Conservation (phyloP, 2,888 invertebrate genomes). For the Hydraecia micacea region DNA sequence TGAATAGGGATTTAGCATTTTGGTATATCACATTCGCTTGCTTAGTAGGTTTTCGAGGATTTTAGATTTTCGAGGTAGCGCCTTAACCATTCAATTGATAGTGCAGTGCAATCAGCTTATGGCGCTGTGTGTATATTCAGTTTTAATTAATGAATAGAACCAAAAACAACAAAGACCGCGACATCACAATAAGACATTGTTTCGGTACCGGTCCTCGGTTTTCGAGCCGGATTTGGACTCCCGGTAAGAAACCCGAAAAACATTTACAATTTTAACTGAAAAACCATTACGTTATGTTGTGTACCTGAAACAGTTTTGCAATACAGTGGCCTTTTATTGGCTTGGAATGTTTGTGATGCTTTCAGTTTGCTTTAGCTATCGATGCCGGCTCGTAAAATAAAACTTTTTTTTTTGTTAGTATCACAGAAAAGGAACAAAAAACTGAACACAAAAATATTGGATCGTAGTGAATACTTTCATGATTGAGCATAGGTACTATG, state of each 20-base stretch:
- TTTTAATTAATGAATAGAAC: conserved; percentile 11
- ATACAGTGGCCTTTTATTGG: conserved; percentile 1
- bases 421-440: neutral
- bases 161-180: neutral
- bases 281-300: neutral
- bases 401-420: neutral
- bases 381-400: neutral
- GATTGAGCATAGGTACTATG: neutral
- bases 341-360: neutral
- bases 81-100: neutral
- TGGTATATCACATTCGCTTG: too few relatives aligned
- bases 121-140: conserved; percentile 12
- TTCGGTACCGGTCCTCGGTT: neutral
- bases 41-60: too few relatives aligned
- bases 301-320: neutral
- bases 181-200: neutral
- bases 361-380: neutral
- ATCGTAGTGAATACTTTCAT: neutral
- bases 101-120: conserved; percentile 6
- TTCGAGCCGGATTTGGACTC: neutral
- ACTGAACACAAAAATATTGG: neutral
- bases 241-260: neutral
- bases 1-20: too few relatives aligned
- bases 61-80: too few relatives aligned
- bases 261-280: conserved; percentile 5